Percentiles rank a stretch among this genome's conserved stretches.
Evolutionary conservation across 2,113 vertebrate species (phyloP).

Genomic region (Nymphicus hollandicus): DNA sequence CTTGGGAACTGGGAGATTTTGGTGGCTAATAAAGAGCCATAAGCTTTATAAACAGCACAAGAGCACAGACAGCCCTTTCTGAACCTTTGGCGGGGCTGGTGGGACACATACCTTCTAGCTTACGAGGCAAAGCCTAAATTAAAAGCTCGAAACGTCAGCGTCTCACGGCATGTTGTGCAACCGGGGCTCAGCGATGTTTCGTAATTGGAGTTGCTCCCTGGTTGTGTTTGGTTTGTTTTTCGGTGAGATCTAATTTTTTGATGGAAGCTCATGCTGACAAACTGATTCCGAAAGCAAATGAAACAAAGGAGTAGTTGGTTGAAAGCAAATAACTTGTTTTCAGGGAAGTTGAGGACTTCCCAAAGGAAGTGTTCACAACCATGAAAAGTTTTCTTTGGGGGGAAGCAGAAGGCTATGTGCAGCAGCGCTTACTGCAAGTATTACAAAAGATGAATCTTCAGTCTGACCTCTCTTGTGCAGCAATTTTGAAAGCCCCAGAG

Average conservation of each 20-base stretch:
- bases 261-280: background rate
- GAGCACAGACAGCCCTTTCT: background rate
- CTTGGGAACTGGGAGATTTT: background rate
- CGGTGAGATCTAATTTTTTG: background rate
- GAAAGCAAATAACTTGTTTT: background rate
- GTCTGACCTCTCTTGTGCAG: background rate
- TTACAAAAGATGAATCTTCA: background rate
- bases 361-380: background rate
- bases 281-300: background rate
- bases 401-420: background rate
- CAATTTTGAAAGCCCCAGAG: background rate
- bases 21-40: background rate
- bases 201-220: background rate
- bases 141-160: background rate
- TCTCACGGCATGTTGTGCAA: constrained; percentile 15
- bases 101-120: background rate
- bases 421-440: background rate
- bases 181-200: background rate
- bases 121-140: background rate
- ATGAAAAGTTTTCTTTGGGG: background rate
- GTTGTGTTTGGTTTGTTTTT: background rate
- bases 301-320: background rate
- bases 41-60: background rate
- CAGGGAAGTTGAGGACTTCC: background rate
- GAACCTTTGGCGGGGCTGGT: background rate